Base-by-base conservation (phyloP, 2,888 invertebrate species). In the Anaspis maculata region DNA sequence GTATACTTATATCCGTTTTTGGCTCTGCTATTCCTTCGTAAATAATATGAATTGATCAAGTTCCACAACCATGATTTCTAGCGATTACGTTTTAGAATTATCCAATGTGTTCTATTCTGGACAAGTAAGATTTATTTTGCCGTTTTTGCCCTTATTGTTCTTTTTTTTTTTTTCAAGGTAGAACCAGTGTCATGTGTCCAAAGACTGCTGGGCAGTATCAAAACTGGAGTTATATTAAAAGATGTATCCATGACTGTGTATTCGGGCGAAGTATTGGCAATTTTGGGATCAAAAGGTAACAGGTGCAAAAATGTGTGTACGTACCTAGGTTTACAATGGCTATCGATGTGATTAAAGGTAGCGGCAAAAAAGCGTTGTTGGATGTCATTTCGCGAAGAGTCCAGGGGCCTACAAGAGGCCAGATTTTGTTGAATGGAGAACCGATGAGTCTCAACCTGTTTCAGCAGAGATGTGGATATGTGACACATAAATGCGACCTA, bases 201-300 rank as follows among this genome's bases (percentile, higher is more conserved):
- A 59, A 72, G 79, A 31, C 49, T 84, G 30, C 78, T 83, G 25
- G 87, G 87, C 1, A 82, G 77, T 14, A 79, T 85, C 33, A 83
- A 84, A 56, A 84, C 83, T 2, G 88, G 87, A 1, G 76, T 91
- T 16, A 90, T 95, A 33, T 73, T 95, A 9, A 89, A 94, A 64
- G 92, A 94, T 69, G 89, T 95, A 3, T 89, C 88, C 12, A 77
- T 94, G 52, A 83, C 83, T 41, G 88, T 94, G 0, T 84, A 87
- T 56, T 88, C 90, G 28, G 94, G 94, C 3, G 94, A 95, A 64
- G 87, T 95, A 31, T 80, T 94, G 56, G 94, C 94, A 16, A 81
- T 95, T 36, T 68, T 94, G 23, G 95, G 95, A 6, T 91, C 92
- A 0, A 91, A 91, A 72, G 92, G 91, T 80, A 58, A 23, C 13